A percentile compares a stretch with the other conserved stretches of the same genome.
These are phyloP conservation scores for Campoplex nolae DNA, from an alignment of 2,888 invertebrate species.

Conservation along the genomic window DNA sequence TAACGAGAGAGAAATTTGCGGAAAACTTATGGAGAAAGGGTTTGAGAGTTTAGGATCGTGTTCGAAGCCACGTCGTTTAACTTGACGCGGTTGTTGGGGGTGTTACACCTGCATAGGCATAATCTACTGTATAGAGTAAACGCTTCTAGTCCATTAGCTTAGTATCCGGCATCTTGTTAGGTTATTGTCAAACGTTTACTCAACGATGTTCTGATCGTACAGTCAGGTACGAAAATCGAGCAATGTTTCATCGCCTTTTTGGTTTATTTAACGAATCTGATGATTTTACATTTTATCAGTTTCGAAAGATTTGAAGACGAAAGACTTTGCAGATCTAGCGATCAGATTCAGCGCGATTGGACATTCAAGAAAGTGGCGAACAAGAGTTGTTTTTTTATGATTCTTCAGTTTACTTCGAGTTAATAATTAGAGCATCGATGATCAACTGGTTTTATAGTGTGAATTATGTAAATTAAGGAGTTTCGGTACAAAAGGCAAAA, in stretches of 20 bases:
- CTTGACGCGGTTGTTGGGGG: constrained; percentile 16
- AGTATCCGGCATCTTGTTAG: constrained; percentile 59
- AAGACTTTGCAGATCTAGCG: no score
- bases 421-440: constrained; percentile 2
- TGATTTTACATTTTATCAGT: no score
- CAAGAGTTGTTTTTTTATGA: neutral
- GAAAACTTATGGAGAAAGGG: constrained; percentile 16
- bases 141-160: constrained; percentile 74
- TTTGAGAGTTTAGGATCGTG: constrained; percentile 17
- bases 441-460: neutral
- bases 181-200: constrained; percentile 45
- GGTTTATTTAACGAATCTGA: no score
- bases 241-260: neutral
- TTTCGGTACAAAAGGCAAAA: no score
- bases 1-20: constrained; percentile 12
- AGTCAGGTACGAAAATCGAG: neutral
- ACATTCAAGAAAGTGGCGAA: no score
- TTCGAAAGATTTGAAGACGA: no score
- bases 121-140: constrained; percentile 59
- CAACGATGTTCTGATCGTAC: constrained; percentile 21
- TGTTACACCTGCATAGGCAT: constrained; percentile 33
- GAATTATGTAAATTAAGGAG: neutral
- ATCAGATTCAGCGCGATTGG: no score
- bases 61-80: constrained; percentile 53
- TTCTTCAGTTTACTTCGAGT: neutral